Conservation (phyloP, 2,797 vertebrate genomes). For the Chaetophractus vellerosus region DNA sequence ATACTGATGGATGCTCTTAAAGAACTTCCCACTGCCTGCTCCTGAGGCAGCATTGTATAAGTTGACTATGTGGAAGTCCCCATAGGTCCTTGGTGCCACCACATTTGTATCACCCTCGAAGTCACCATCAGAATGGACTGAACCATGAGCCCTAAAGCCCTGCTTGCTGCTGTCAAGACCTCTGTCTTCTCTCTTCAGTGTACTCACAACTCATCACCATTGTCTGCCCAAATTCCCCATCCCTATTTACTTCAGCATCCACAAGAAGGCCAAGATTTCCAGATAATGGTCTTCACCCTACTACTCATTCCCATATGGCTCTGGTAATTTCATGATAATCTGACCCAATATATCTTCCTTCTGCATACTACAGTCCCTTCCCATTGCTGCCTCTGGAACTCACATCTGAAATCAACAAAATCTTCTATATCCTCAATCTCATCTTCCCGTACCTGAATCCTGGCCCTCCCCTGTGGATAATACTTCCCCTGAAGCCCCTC, state of each 20-base stretch:
- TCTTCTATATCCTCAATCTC: not conserved
- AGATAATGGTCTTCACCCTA: not conserved
- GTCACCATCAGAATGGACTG: not conserved
- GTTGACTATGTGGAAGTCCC: not conserved
- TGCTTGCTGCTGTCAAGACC: not conserved
- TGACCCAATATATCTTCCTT: not conserved
- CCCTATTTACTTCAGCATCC: not conserved
- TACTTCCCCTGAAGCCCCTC: not conserved
- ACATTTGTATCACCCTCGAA: not conserved
- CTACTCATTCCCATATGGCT: not conserved
- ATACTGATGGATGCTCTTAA: not conserved
- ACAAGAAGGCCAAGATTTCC: not conserved
- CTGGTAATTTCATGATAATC: not conserved
- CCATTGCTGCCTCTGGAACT: not conserved
- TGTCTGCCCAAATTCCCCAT: not conserved
- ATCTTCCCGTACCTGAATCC: not conserved
- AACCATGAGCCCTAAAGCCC: not conserved
- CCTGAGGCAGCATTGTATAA: not conserved
- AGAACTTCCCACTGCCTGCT: not conserved
- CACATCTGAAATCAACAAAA: not conserved
- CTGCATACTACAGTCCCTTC: not conserved
- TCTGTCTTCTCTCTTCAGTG: not conserved
- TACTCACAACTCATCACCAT: no score
- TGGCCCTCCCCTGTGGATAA: not conserved
- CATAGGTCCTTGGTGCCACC: not conserved